Conservation (phyloP, 1,140 invertebrate genomes). For the Magallana gigas region DNA sequence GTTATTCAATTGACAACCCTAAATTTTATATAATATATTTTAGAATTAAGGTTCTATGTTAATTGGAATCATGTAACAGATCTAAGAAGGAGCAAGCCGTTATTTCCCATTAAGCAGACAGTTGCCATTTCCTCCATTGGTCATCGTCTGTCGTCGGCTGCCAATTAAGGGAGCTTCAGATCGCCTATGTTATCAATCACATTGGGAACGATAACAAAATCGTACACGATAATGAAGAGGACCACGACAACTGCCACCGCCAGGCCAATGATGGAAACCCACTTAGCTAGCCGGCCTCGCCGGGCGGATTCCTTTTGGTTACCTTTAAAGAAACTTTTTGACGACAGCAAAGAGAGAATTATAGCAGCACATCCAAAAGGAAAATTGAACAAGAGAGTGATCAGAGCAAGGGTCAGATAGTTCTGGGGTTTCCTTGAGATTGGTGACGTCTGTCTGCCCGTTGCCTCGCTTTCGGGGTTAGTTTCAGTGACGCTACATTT, state of each 20-base stretch:
- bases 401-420: neutral
- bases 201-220: neutral
- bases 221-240: slow-evolving; percentile 16
- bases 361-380: slow-evolving; percentile 27
- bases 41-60: no score
- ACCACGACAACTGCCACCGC: slow-evolving; percentile 23
- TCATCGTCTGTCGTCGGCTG: no score
- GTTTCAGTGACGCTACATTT: slow-evolving; percentile 5
- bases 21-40: no score
- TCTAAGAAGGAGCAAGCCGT: no score
- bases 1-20: no score
- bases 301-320: neutral
- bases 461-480: neutral
- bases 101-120: no score
- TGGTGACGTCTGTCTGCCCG: neutral
- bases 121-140: no score
- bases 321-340: slow-evolving; percentile 4
- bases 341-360: slow-evolving; percentile 21
- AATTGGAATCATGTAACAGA: no score
- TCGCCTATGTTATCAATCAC: slow-evolving; percentile 8
- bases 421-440: neutral
- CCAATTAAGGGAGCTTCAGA: neutral
- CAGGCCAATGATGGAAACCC: slow-evolving; percentile 22
- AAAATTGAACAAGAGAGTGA: slow-evolving; percentile 2
- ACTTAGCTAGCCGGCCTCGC: slow-evolving; percentile 7